A percentile compares a stretch with the other conserved stretches of the same genome.
Evolutionary conservation across 2,113 vertebrate genomes (phyloP).

Genomic region (Sula dactylatra): DNA sequence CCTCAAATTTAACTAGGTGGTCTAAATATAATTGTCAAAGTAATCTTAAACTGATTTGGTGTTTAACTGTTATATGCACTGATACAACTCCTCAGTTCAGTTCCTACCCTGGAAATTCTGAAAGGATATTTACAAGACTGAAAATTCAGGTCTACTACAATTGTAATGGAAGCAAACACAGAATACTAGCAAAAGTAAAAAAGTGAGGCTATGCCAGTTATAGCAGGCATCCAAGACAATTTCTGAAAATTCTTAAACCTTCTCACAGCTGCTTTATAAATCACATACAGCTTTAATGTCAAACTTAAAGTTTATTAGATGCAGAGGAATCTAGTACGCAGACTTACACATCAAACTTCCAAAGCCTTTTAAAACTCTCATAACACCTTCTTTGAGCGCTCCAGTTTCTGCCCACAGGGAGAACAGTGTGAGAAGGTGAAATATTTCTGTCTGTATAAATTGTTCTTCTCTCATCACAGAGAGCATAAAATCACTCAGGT

Average conservation of each 20-base stretch:
- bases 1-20: neutral
- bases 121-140: neutral
- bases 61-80: neutral
- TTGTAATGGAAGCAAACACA: neutral
- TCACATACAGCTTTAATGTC: neutral
- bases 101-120: neutral
- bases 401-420: neutral
- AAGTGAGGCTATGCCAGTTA: neutral
- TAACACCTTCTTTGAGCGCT: neutral
- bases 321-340: neutral
- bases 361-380: neutral
- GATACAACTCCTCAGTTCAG: neutral
- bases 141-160: neutral
- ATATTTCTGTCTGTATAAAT: neutral
- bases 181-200: neutral
- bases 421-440: neutral
- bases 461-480: neutral
- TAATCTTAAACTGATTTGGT: neutral
- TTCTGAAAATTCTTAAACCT: neutral
- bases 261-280: neutral
- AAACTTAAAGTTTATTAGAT: neutral
- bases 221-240: neutral
- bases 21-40: neutral
- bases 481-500: neutral
- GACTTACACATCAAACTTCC: neutral